Evolutionary conservation across 2,113 vertebrate species (phyloP).

Genomic region (Sardina pilchardus): DNA sequence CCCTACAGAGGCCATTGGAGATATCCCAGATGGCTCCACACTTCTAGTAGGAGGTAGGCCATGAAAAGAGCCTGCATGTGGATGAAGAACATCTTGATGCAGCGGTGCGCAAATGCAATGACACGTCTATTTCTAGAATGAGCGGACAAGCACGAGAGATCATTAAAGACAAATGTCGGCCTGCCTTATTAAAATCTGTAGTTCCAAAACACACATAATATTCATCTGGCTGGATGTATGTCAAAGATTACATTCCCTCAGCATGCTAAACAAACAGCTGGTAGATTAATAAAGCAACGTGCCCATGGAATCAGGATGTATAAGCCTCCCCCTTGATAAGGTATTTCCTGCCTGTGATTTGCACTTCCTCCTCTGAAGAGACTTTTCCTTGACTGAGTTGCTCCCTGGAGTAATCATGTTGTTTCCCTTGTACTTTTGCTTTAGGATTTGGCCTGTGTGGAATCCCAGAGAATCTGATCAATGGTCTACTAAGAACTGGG

Average conservation of each 20-base stretch:
- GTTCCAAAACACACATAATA: background rate
- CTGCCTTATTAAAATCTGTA: background rate
- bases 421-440: constrained; percentile 10
- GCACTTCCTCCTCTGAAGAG: background rate
- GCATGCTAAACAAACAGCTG: background rate
- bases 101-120: background rate
- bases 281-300: background rate
- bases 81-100: background rate
- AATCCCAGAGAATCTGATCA: constrained; percentile 85
- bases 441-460: constrained; percentile 83
- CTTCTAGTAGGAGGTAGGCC: constrained; percentile 80
- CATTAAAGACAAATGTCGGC: background rate
- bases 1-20: constrained; percentile 77
- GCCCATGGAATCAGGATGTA: constrained; percentile 8
- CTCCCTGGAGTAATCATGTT: background rate
- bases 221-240: background rate
- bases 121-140: background rate
- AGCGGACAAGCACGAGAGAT: background rate
- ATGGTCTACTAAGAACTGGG: constrained; percentile 78
- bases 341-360: constrained; percentile 11
- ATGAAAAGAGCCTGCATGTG: background rate
- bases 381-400: background rate
- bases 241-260: background rate
- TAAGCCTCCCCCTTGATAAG: background rate
- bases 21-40: constrained; percentile 78